Conservation (phyloP, 2,113 vertebrate genomes). For the Sinocyclocheilus rhinocerous region DNA sequence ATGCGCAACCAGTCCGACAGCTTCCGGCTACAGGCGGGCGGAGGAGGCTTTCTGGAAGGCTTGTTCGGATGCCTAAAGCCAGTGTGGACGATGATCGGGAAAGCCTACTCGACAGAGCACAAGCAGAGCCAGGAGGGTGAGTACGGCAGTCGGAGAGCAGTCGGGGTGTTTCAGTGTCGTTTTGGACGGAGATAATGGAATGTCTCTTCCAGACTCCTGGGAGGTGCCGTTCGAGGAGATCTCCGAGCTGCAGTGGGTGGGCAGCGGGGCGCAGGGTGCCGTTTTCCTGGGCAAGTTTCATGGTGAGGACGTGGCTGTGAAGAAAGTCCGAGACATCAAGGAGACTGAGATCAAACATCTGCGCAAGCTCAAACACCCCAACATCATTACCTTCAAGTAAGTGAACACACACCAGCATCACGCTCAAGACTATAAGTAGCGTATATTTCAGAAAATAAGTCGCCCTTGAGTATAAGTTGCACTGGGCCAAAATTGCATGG, state of each 20-base stretch:
- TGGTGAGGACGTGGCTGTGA: slow-evolving; percentile 94
- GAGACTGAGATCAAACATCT: slow-evolving; percentile 98
- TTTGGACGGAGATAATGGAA: too few species aligned
- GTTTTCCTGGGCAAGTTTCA: slow-evolving; percentile 96
- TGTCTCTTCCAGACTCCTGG: slow-evolving; percentile 77
- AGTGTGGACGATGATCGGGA: slow-evolving; percentile 96
- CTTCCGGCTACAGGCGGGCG: slow-evolving; percentile 81
- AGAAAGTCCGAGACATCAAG: slow-evolving; percentile 96
- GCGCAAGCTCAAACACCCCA: slow-evolving; percentile 95
- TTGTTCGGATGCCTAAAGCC: slow-evolving; percentile 91
- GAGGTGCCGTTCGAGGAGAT: slow-evolving; percentile 98
- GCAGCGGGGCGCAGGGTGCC: slow-evolving; percentile 94
- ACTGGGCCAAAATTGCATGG: too few species aligned
- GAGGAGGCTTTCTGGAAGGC: slow-evolving; percentile 90
- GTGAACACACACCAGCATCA: slow-evolving; percentile 49
- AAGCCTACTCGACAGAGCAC: slow-evolving; percentile 93
- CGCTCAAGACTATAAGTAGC: background rate
- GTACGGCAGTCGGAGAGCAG: slow-evolving; percentile 38
- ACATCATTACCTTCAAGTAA: slow-evolving; percentile 99
- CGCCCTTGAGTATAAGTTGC: too few species aligned
- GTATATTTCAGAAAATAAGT: too few species aligned
- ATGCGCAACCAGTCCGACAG: slow-evolving; percentile 68
- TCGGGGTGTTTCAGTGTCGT: too few species aligned
- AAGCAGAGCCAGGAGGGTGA: slow-evolving; percentile 89
- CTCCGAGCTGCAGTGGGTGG: slow-evolving; percentile 98